Base-by-base conservation (phyloP, 2,888 invertebrate species). In the Lasiommata megera region DNA sequence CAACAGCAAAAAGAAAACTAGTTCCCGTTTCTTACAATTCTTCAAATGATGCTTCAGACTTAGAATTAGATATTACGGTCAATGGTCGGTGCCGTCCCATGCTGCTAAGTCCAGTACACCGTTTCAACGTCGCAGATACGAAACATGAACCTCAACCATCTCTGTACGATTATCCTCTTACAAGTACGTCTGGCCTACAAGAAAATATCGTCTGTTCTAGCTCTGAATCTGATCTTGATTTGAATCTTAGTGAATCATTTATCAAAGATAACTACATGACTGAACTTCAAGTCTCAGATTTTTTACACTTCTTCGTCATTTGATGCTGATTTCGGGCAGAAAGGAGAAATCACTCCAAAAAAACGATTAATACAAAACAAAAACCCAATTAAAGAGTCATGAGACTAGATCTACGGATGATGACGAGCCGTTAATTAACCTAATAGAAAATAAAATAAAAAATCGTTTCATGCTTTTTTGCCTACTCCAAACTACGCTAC, bases 171-270 rank as follows among this genome's bases (percentile, higher is more conserved):
- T 18, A 65, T 66, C 62, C 62, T 56, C 36, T 65, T 65, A 63
- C 51, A 54, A 67, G 67, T 63, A 63, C 64, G 53, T 67, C 64
- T 54, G 64, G 62, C 34, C 56, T 65, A 63, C 59, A 46, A 46
- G 46, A 46, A 46, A 46, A 46, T 46, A 31, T 31, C 46, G 31
- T 31, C 12, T 61, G 28, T 64, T 62, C 56, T 58, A 61, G 64
- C 63, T 46, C 63, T 61, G 63, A 64, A 62, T 64, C 60, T 63
- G 61, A 65, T 61, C 60, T 63, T 61, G 62, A 67, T 58, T 61
- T 63, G 58, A 66, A 66, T 66, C 66, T 65, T 56, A 64, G 46
- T 63, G 63, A 65, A 65, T 64, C 58, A 60, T 64, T 65, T 63
- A 65, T 63, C 66, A 61, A 64, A 61, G 31, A 62, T 61, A 34